phyloP scores from a whole-genome alignment of 2,113 vertebrate species.

The Sinocyclocheilus anshuiensis region DNA sequence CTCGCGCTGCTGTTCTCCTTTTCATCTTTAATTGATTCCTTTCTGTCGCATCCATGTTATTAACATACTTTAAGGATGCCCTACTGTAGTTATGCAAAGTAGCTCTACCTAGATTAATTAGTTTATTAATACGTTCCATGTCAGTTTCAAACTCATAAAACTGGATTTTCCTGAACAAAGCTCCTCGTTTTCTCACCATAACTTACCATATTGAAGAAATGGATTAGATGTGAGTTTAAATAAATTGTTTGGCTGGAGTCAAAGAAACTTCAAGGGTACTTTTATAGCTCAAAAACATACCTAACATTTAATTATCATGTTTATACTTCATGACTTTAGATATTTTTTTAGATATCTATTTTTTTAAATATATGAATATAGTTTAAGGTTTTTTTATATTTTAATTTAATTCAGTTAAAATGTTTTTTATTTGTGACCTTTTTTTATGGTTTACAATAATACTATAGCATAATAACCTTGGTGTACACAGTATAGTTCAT shows the following conservation, averaged over 20 bases:
- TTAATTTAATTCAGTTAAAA: background rate
- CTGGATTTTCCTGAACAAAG: background rate
- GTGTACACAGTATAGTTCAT: no score
- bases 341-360: no score
- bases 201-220: background rate
- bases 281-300: background rate
- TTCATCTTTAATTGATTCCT: conserved; percentile 55
- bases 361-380: no score
- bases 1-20: conserved; percentile 6
- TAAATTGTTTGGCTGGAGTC: background rate
- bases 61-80: conserved; percentile 39
- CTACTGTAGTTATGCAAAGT: background rate
- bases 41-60: conserved; percentile 48
- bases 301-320: background rate
- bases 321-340: background rate
- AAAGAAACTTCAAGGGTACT: background rate
- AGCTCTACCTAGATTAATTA: conserved; percentile 1
- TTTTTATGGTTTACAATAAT: no score
- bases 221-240: background rate
- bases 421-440: no score
- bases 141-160: background rate
- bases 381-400: no score
- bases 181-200: background rate
- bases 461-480: no score
- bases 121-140: background rate